A percentile compares a stretch with the other conserved stretches of the same genome.
These are phyloP conservation scores for Brachylomia viminalis DNA, from an alignment of 2,888 invertebrate genomes.

Conservation along the genomic window DNA sequence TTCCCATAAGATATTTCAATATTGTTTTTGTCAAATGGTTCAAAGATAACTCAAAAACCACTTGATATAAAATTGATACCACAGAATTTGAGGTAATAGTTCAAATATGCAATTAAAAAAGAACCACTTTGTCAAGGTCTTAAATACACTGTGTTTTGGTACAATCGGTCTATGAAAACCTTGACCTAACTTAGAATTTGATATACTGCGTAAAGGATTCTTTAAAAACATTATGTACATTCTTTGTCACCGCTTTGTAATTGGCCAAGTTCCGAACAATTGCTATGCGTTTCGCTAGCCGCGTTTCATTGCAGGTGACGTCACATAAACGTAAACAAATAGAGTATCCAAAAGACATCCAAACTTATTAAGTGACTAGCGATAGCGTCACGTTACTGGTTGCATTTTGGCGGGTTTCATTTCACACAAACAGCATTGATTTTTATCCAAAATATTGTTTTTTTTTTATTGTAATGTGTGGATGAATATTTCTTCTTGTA, in stretches of 20 bases:
- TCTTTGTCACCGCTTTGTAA: not conserved
- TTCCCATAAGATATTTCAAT: not conserved
- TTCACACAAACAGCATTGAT: not conserved
- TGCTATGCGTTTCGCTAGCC: too few species aligned
- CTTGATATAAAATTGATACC: not conserved
- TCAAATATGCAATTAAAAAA: constrained; percentile 27
- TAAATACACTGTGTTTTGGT: constrained; percentile 10
- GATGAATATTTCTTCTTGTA: not conserved
- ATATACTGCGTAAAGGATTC: not conserved
- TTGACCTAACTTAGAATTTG: constrained; percentile 8
- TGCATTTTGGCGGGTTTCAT: not conserved
- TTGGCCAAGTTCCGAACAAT: not conserved
- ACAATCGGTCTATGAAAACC: constrained; percentile 22
- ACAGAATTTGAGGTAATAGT: not conserved
- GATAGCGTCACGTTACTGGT: not conserved
- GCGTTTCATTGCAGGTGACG: not conserved
- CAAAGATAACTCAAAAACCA: not conserved
- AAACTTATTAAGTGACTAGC: not conserved
- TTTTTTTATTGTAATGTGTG: not conserved
- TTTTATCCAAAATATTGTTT: not conserved
- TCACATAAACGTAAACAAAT: not conserved
- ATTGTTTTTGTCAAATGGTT: not conserved
- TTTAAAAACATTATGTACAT: not conserved
- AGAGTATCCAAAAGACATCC: not conserved
- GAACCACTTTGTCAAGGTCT: not conserved